Base-by-base conservation (phyloP, 2,888 invertebrate genomes). In the Lithophane socia region DNA sequence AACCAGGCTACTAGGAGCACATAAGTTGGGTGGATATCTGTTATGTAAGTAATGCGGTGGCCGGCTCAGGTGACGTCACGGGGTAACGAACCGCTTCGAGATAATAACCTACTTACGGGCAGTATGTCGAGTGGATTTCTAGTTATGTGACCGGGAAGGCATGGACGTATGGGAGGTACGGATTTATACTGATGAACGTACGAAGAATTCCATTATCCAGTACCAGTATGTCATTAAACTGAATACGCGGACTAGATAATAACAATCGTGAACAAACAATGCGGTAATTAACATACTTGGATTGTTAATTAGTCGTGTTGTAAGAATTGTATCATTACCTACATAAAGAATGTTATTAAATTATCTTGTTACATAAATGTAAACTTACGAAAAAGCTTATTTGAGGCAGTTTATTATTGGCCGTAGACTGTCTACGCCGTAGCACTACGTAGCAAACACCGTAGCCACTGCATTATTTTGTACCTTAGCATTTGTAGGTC, bases 101-200 rank as follows among this genome's bases (percentile, higher is more conserved):
- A 82, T 86, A 86, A 87, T 88, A 87, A 87, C 85, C 87, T 87
- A 87, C 87, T 88, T 87, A 85, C 78, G 71, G 75, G 42, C 70
- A 71, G 73, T 73, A 73, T 74, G 74, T 71, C 72, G 77, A 85
- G 83, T 77, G 79, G 78, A 77, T 80, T 83, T 77, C 75, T 75
- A 79, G 75, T 79, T 84, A 75, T 73, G 63, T 83, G 71, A 80
- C 80, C 13, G 16, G 74, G 75, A 29, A 47, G 21, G 44, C 65
- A 82, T 80, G 29, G 61, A 58, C n/a, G 37, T 68, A 52, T 58
- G 8, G 37, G 58, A 68, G 24, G 63, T 61, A 29, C 18, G 24
- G 65, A 76, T 81, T 83, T 73, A 64, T 77, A 37, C 61, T 68
- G 54, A 21, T 37, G 42, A 76, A 56, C 47, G 24, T 67, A 42